phyloP scores from a whole-genome alignment of 2,888 invertebrate genomes.

The Troglohyphantes excavatus region DNA sequence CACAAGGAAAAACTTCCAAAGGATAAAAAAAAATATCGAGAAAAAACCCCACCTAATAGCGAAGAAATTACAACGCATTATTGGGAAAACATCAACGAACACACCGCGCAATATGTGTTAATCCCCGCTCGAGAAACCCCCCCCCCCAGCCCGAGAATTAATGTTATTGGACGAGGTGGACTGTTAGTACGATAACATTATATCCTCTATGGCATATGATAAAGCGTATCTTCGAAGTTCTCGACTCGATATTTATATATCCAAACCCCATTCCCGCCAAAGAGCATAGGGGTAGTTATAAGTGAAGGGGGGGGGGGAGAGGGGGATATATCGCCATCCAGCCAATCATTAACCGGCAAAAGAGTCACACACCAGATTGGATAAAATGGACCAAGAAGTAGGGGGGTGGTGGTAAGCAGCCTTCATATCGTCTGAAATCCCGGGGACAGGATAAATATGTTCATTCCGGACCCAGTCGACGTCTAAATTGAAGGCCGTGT shows the following conservation, averaged over 20 bases:
- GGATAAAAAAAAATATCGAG: background rate
- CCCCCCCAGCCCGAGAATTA: constrained; percentile 56
- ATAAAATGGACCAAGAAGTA: constrained; percentile 35
- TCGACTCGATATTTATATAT: constrained; percentile 66
- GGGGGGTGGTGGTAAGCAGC: background rate
- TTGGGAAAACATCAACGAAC: background rate
- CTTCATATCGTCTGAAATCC: constrained; percentile 35
- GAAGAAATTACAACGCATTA: background rate
- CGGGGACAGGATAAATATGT: constrained; percentile 72
- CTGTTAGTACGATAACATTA: constrained; percentile 71
- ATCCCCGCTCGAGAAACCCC: constrained; percentile 7
- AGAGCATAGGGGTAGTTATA: constrained; percentile 25
- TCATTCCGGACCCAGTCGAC: constrained; percentile 34
- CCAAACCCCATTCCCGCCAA: constrained; percentile 59
- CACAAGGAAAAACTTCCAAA: background rate
- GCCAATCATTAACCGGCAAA: constrained; percentile 70
- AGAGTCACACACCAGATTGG: constrained; percentile 72
- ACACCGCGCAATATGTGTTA: constrained; percentile 30
- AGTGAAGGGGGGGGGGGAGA: constrained; percentile 18
- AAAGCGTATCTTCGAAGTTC: constrained; percentile 37
- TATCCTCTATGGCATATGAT: constrained; percentile 67
- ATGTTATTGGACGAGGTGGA: constrained; percentile 71
- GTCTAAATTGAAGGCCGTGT: constrained; percentile 61
- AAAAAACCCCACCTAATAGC: background rate
- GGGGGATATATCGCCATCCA: constrained; percentile 53